Base-by-base conservation (phyloP, 2,888 invertebrate genomes). In the Augiades crinisus region DNA sequence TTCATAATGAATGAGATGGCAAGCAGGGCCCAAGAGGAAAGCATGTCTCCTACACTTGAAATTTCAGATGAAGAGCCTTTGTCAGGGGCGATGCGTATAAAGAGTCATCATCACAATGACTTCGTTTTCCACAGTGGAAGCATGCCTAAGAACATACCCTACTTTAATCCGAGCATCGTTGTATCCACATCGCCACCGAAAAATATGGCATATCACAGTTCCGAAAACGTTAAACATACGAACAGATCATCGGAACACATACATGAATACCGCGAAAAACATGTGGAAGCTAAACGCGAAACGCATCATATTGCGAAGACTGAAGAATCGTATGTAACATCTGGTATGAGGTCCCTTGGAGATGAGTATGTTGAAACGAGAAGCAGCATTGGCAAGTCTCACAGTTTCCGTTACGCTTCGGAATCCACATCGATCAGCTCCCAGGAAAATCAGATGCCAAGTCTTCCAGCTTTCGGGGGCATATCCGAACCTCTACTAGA, bases 321-420 rank as follows among this genome's bases (percentile, higher is more conserved):
- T 21, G 87, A 86, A 47, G 87, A 88, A 55, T 71, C 85, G 16
- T 85, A 79, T 54, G 73, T 74, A 2, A 73, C 73, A 27, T 79
- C 83, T 3, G 83, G 79, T 5, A 57, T 82, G 50, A 74, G 83
- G 60, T 86, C 87, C 52, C 68, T 87, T n/a, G 87, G 85, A 16
- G 88, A 87, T 31, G 88, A 89, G 60, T 87, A 76, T 52, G 68
- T 78, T 19, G 90, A 84, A 65, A 76, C 87, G 21, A 83, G 90
- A 58, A 92, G 91, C 73, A 91, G 92, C 14, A 91, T 94, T 16
- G 91, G 93, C 44, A 95, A 95, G 72, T 93, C 94, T 1, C 93
- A 94, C 58, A 95, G 94, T 67, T 94, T 95, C 77, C 92, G 92
- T 65, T 91, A 90, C 69, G 89, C 91, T 57, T 90, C 91, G 22